Base-by-base conservation (phyloP, 2,888 invertebrate species). In the Bibio marci region DNA sequence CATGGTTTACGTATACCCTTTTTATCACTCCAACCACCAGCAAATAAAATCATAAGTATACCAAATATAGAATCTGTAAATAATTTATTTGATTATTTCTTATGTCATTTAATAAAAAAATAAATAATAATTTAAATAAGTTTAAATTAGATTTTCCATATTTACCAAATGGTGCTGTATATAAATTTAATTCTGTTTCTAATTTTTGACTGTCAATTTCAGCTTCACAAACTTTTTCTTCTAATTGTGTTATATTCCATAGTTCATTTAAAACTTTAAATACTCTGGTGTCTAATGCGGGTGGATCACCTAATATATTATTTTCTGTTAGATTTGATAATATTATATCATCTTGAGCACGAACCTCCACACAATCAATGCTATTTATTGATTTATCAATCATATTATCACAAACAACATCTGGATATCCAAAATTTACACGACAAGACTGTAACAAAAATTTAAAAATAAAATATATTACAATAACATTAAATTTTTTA, bases 21-120 rank as follows among this genome's bases (percentile, higher is more conserved):
- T 27, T 56, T 52, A 49, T 62, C 62, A 30, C 59, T 56, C 62
- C 62, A 62, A 2, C 61, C 59, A 14, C 62, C 62, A 35, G 62
- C 62, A 40, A 61, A 62, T 1, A 62, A 49, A 18, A 62, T 47
- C 12, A 62, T 58, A 41, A 62, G 58, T 30, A 19, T 50, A 48
- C 32, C 39, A 33, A 33, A 43, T 3, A 44, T 35, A 17, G 30
- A 22, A 10, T 42, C 37, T 41, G n/a, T 22, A 35, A 35, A 40
- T 26, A 4, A 8, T 19, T 34, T 12, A n/a, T 14, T 34, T 11
- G 13, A 18, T 34, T 34, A 3, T 14, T 12, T n/a, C 7, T n/a
- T 10, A 33, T 33, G 15, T 17, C 15, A 14, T 30, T 30, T 13
- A 10, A 5, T 30, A 5, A 7, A 30, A 30, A 12, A 13, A n/a